A percentile compares a stretch with the other conserved stretches of the same genome.
Conservation (phyloP, 2,113 vertebrate species). For the Motacilla alba region DNA sequence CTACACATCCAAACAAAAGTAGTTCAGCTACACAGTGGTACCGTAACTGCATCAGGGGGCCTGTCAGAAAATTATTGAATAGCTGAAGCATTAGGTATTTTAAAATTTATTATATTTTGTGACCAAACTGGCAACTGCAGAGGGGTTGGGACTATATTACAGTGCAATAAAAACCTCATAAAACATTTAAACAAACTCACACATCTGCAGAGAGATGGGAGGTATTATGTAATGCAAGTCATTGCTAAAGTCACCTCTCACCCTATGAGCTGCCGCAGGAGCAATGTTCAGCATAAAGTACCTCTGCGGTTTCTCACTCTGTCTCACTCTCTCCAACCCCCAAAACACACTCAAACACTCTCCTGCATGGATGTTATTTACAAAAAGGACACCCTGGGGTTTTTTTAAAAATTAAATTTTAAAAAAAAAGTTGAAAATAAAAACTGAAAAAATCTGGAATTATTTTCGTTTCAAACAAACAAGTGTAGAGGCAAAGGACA, state of each 20-base stretch:
- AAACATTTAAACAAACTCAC: constrained; percentile 71
- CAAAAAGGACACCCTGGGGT: background rate
- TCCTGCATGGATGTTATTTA: background rate
- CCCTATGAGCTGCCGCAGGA: constrained; percentile 47
- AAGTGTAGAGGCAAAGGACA: background rate
- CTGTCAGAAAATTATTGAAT: constrained; percentile 52
- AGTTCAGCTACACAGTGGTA: background rate
- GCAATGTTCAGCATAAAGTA: constrained; percentile 38
- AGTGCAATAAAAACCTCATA: constrained; percentile 70
- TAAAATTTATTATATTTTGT: constrained; percentile 60
- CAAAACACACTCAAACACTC: background rate
- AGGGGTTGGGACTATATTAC: constrained; percentile 49
- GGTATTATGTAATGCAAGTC: constrained; percentile 71
- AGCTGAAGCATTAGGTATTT: constrained; percentile 64
- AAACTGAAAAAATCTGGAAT: background rate
- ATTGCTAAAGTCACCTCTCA: constrained; percentile 69
- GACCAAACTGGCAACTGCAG: constrained; percentile 63
- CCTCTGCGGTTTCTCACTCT: constrained; percentile 59
- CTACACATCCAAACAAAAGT: constrained; percentile 10
- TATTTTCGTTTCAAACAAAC: background rate
- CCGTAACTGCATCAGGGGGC: background rate
- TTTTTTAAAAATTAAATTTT: background rate
- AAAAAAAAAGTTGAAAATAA: background rate
- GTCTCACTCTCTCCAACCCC: background rate
- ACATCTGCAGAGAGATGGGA: constrained; percentile 75